Evolutionary conservation across 2,888 invertebrate species (phyloP), one percentile per base, ranked within the genome.

Genomic region (Patella depressa): DNA sequence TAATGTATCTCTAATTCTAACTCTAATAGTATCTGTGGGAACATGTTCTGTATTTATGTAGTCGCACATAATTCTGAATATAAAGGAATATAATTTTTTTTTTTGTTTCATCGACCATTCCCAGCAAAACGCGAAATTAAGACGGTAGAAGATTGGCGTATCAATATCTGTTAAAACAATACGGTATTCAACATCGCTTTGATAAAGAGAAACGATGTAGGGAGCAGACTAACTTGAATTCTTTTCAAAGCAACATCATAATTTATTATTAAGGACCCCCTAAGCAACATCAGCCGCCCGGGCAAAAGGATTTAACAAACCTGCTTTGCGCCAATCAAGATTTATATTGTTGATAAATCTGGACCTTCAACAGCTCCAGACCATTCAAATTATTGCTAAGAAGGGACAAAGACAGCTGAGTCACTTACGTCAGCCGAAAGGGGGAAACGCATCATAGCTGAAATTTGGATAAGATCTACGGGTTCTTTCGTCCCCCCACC

Each of bases 391-490:
- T 12, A 57, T 76, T 3, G 71, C 73, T 54, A 59, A 73, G 5
- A 53, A 55, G n/a, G 76, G 76, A 17, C 11, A n/a, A 14, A 73
- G 57, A 29, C 76, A 79, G 29, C 53, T 79, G 69, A 76, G 76
- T 76, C 75, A 4, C 11, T 73, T 4, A 72, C 78, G 17, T 79
- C 79, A 24, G 77, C 71, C 45, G 80, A 82, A 73, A 53, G 77
- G n/a, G 78, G 80, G 2, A 9, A 55, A 34, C 73, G 73, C 2
- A 74, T 81, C 15, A 80, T 78, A 24, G 55, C 75, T 15, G 73
- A 73, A 24, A 34, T 53, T 24, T 71, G 74, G 34, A 71, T 78
- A n/a, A 78, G 76, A 57, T 79, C 78, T 4, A 53, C 53, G 15
- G 79, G 79, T 7, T 75, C n/a, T 19, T 73, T 55, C n/a, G 19